Base-by-base conservation (phyloP, 2,888 invertebrate genomes). In the Erynnis tages region DNA sequence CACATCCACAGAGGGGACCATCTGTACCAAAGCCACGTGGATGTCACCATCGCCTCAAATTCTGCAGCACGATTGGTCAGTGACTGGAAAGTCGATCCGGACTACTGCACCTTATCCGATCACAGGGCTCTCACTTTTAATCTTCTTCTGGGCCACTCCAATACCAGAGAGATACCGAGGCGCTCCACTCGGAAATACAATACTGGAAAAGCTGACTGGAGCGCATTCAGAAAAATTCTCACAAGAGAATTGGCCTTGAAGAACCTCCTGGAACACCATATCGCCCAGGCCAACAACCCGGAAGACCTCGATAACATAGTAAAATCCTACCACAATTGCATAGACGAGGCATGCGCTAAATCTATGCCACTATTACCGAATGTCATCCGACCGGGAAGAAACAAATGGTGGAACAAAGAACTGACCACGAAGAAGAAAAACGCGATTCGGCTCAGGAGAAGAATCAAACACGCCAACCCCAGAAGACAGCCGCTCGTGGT, bases 371-470 rank as follows among this genome's bases (percentile, higher is more conserved):
- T 25, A 2, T n/a, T 25, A 3, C 25, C n/a, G 1, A 25, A 25
- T 3, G 16, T 47, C 0, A 38, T 19, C 6, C 54, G 32, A 13
- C 17, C 7, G 6, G 47, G 34, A 16, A 14, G 30, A 4, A 40
- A 46, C 10, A 14, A 19, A 5, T 54, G 0, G 16, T 32, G 0
- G 40, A 49, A 0, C 54, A 58, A 13, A 30, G 3, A 4, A 17
- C 7, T 25, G 10, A 6, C 1, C 23, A 30, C 2, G 7, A 41
- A 59, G 21, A 41, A 56, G 11, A 5, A 13, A 1, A 13, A 27
- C 6, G 27, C 46, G 0, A 17, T 21, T 8, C 52, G 35, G 0
- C 17, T 8, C 2, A 57, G 57, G 32, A 56, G 59, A n/a, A n/a
- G n/a, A n/a, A n/a, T n/a, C n/a, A n/a, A n/a, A n/a, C n/a, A n/a